Evolutionary conservation across 1,140 invertebrate genomes (phyloP), one percentile per base, ranked within the genome.

Genomic region (Pinna nobilis): DNA sequence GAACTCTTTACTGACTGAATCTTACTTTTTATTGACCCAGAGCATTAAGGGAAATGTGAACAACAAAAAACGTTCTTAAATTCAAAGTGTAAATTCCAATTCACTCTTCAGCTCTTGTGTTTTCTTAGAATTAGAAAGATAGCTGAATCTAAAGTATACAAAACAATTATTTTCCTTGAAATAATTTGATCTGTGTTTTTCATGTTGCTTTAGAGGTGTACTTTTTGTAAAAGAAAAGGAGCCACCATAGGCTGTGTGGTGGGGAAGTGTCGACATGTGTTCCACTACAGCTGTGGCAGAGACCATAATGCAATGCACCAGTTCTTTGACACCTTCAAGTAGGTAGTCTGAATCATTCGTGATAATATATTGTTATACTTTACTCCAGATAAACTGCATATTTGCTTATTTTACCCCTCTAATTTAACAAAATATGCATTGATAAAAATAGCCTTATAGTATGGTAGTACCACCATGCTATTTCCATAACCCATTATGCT

Each of bases 281-380:
- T 93, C 85, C 93, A 94, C 84, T 90, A 91, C 50, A 90, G 91
- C 3, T 94, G 93, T 89, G 93, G 93, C 0, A 70, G 91, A 44
- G 83, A 89, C 59, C 86, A 90, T 81, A 90, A 90, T 20, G 90
- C 91, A 1, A 84, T 93, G 37, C 90, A 91, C 80, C 92, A 92
- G 76, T 93, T 92, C 86, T 93, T 90, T 84, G 91, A 90, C 28
- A 89, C 90, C 77, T 93, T 92, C 79, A 91, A 89, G 92, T 93
- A 84, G 81, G 77, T 53, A n/a, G 28, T 6, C 7, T 7, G 25
- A 25, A 3, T 28, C 37, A 28, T 49, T 28, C 9, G 50, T 53
- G 44, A 20, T 47, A 15, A 47, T 18, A 3, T 2, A 18, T 47
- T 1, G 20, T 18, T 15, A 3, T 7, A 47, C 2, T 47, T 18